phyloP scores from a whole-genome alignment of 2,888 invertebrate genomes.

The Dryococelus australis region DNA sequence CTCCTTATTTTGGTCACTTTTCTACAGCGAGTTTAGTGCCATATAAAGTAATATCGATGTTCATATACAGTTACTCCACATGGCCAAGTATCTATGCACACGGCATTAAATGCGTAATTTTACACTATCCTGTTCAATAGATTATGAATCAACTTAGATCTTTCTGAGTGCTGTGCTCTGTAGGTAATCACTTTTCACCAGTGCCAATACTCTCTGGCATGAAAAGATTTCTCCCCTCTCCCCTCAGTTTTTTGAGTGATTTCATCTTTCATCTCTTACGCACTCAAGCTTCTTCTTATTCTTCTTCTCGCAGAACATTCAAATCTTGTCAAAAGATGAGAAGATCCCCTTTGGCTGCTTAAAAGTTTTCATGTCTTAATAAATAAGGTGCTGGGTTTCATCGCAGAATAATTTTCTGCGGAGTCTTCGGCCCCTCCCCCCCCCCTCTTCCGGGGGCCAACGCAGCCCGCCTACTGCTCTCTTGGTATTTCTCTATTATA shows the following conservation, averaged over 20 bases:
- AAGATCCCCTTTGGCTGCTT: constrained; percentile 16
- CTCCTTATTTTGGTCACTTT: too few relatives aligned
- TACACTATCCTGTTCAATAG: too few relatives aligned
- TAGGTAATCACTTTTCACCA: background rate
- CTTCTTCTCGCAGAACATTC: background rate
- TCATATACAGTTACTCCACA: too few relatives aligned
- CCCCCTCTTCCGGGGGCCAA: background rate
- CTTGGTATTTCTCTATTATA: constrained; percentile 16
- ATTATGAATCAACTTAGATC: background rate
- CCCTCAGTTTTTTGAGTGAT: constrained; percentile 10
- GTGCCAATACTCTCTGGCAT: background rate
- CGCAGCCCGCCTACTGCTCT: background rate
- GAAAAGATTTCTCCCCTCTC: background rate
- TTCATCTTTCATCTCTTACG: constrained; percentile 1
- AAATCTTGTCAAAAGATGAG: constrained; percentile 16
- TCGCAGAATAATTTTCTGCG: background rate
- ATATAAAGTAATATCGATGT: too few relatives aligned
- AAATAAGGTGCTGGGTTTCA: constrained; percentile 11
- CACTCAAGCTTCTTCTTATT: background rate
- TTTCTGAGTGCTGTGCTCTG: background rate
- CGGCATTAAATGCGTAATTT: too few relatives aligned
- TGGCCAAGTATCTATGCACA: too few relatives aligned
- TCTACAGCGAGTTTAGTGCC: too few relatives aligned
- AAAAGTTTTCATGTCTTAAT: constrained; percentile 16
- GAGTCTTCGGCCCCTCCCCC: background rate